Percentiles rank a stretch among this genome's conserved stretches.
Evolutionary conservation across 2,797 vertebrate genomes (phyloP).

Genomic region (Allobates femoralis): DNA sequence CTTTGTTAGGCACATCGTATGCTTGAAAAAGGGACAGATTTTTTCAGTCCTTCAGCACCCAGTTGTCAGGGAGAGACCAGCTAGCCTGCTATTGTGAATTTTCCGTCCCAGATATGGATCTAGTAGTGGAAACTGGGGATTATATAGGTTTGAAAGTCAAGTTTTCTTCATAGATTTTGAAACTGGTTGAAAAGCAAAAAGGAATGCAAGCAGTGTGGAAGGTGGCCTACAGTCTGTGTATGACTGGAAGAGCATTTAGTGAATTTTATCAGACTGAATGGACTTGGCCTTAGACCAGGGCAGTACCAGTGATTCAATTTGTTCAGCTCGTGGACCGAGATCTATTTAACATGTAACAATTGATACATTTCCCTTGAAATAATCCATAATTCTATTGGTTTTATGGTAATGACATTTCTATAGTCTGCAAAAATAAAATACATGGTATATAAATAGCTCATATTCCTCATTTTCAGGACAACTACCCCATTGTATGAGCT

Average conservation of each 20-base stretch:
- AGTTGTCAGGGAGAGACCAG: slow-evolving; percentile 66
- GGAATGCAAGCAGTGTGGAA: slow-evolving; percentile 69
- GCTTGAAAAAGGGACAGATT: slow-evolving; percentile 73
- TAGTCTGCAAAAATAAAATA: not conserved
- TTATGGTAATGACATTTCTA: not conserved
- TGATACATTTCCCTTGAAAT: not conserved
- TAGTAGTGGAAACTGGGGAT: slow-evolving; percentile 71
- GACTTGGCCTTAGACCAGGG: slow-evolving; percentile 15
- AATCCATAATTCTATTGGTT: not conserved
- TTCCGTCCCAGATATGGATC: slow-evolving; percentile 67
- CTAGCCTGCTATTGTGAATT: slow-evolving; percentile 67
- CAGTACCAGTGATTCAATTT: slow-evolving; percentile 1
- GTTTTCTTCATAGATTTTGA: slow-evolving; percentile 58
- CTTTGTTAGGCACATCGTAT: slow-evolving; percentile 68
- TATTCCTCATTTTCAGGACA: not conserved
- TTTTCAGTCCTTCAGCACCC: slow-evolving; percentile 73
- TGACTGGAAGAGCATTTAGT: slow-evolving; percentile 14
- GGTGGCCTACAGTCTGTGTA: slow-evolving; percentile 68
- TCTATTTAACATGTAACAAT: not conserved
- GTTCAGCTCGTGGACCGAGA: slow-evolving; percentile 19
- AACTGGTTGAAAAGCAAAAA: slow-evolving; percentile 63
- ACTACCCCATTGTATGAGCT: not conserved
- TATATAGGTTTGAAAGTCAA: slow-evolving; percentile 71
- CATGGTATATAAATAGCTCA: not conserved
- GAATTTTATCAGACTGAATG: not conserved